Evolutionary conservation across 2,113 vertebrate genomes (phyloP).

Genomic region (Passer domesticus): DNA sequence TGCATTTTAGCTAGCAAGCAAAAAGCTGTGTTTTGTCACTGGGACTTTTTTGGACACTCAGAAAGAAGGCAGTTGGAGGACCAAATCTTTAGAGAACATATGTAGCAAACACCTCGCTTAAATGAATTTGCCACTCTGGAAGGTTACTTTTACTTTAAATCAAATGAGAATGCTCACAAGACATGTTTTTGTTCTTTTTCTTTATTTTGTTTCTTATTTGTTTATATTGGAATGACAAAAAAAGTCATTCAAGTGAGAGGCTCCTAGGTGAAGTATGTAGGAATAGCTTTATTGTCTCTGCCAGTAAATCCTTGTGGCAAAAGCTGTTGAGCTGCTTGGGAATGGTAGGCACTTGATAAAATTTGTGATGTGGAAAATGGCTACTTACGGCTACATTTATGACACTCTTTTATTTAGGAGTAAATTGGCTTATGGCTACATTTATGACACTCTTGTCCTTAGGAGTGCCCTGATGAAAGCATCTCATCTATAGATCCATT

Average conservation of each 20-base stretch:
- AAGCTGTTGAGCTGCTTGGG: not conserved
- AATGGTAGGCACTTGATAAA: not conserved
- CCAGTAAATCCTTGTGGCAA: not conserved
- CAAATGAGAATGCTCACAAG: not conserved
- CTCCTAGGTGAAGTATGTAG: not conserved
- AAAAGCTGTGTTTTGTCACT: not conserved
- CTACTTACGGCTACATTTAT: not conserved
- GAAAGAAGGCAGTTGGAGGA: not conserved
- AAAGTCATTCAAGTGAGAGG: not conserved
- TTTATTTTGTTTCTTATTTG: not conserved
- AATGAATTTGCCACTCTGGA: not conserved
- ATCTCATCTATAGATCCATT: not conserved
- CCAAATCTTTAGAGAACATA: not conserved
- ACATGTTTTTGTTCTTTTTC: not conserved
- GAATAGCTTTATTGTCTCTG: not conserved
- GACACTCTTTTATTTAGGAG: not conserved
- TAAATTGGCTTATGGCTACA: not conserved
- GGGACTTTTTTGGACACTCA: not conserved
- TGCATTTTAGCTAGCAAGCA: not conserved
- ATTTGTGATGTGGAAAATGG: slow-evolving; percentile 1
- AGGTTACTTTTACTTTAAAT: not conserved
- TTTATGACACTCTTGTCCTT: not conserved
- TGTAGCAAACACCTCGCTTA: not conserved
- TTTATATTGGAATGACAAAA: not conserved
- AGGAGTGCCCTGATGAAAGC: not conserved